phyloP scores from a whole-genome alignment of 1,140 invertebrate genomes.

The Dolichoris vasculosae region DNA sequence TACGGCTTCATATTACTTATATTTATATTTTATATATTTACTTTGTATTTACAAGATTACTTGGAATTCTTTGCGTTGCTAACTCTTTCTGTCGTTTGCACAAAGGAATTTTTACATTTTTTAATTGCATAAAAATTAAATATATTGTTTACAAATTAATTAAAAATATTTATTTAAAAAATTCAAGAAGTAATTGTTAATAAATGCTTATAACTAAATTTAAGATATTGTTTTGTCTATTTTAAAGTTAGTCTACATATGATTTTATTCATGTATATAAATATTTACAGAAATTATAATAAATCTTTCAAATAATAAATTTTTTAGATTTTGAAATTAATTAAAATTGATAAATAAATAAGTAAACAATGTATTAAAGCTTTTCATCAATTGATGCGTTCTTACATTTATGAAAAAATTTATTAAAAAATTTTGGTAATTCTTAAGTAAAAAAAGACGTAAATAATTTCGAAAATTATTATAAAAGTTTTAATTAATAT shows the following conservation, averaged over 20 bases:
- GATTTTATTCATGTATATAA: too few relatives aligned
- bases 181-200: too few relatives aligned
- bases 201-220: too few relatives aligned
- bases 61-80: constrained; percentile 35
- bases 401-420: neutral
- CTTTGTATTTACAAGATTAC: constrained; percentile 49
- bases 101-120: neutral
- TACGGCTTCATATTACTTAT: constrained; percentile 36
- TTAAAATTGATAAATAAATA: too few relatives aligned
- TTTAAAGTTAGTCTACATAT: too few relatives aligned
- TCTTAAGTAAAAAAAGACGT: neutral
- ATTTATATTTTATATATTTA: constrained; percentile 49
- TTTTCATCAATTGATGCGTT: neutral
- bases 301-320: too few relatives aligned
- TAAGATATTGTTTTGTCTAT: too few relatives aligned
- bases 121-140: constrained; percentile 24
- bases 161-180: too few relatives aligned
- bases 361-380: neutral
- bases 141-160: too few relatives aligned
- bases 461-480: neutral
- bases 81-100: neutral
- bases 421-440: neutral
- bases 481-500: neutral
- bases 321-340: too few relatives aligned
- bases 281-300: neutral